Evolutionary conservation across 2,797 vertebrate species (phyloP).

Genomic region (Eidolon dupreanum): DNA sequence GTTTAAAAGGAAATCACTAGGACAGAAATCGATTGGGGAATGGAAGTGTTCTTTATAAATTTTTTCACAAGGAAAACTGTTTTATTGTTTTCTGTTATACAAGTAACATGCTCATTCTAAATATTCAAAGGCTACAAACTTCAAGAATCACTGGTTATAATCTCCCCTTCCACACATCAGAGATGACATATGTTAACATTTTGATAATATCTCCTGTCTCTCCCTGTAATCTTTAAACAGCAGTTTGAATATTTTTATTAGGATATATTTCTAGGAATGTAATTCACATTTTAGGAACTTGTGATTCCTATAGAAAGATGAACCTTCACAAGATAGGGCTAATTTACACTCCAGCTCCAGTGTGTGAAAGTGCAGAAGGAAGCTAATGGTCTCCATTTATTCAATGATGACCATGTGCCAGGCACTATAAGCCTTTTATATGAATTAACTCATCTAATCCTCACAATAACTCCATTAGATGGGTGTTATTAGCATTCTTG

Average conservation of each 20-base stretch:
- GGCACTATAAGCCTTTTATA: background rate
- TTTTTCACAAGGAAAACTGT: constrained; percentile 19
- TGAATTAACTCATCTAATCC: background rate
- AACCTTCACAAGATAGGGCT: background rate
- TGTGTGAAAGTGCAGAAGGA: background rate
- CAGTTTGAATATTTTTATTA: constrained; percentile 9
- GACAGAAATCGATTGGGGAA: background rate
- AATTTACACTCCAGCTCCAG: background rate
- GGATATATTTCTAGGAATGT: constrained; percentile 5
- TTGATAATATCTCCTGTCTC: background rate
- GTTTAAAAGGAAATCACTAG: constrained; percentile 6
- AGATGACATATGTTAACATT: constrained; percentile 20
- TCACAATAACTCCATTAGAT: background rate
- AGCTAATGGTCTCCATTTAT: background rate
- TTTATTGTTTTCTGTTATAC: constrained; percentile 42
- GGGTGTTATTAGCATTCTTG: background rate
- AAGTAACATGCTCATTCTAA: background rate
- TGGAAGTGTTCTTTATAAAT: background rate
- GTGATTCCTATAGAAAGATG: background rate
- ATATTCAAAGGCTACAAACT: background rate
- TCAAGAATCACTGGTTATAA: background rate
- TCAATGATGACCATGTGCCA: background rate
- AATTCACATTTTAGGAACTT: constrained; percentile 25
- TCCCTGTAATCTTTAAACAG: background rate
- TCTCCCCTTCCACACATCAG: background rate